Conservation (phyloP, 1,140 invertebrate genomes). For the Stenopsyche tienmushanensis region DNA sequence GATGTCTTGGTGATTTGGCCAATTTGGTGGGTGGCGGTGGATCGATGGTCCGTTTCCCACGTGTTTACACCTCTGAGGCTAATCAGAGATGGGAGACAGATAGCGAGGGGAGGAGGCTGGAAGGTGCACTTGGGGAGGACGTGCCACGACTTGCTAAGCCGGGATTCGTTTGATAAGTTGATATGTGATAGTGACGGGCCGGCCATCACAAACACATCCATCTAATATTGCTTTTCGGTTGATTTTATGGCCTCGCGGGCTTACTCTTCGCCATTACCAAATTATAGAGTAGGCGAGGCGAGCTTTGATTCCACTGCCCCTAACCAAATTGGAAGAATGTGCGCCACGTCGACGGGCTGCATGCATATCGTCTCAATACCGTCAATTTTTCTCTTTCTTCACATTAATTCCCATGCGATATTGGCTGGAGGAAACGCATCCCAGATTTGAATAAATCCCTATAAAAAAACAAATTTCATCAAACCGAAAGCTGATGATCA, state of each 20-base stretch:
- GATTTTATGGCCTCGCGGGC: constrained; percentile 37
- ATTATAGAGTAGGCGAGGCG: constrained; percentile 42
- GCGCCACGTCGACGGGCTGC: not conserved
- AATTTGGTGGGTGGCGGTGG: too few species aligned
- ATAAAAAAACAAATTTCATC: too few species aligned
- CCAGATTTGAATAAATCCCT: too few species aligned
- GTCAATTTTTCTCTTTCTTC: too few species aligned
- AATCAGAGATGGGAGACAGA: constrained; percentile 8
- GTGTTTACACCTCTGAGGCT: not conserved
- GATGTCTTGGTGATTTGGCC: too few species aligned
- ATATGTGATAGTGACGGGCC: not conserved
- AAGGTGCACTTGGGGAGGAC: too few species aligned
- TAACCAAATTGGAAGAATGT: constrained; percentile 34
- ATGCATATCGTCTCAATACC: too few species aligned
- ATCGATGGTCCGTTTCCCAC: not conserved
- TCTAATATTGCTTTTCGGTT: constrained; percentile 39
- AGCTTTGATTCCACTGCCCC: constrained; percentile 38
- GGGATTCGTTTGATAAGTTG: not conserved
- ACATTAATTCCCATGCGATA: too few species aligned
- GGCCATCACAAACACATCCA: constrained; percentile 16
- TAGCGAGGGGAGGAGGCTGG: not conserved
- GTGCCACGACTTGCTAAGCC: not conserved
- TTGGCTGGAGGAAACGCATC: too few species aligned
- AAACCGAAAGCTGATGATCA: too few species aligned
- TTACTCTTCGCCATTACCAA: constrained; percentile 39